These are phyloP conservation scores for Bugulina stolonifera DNA, from an alignment of 2,888 invertebrate genomes.

Conservation along the genomic window DNA sequence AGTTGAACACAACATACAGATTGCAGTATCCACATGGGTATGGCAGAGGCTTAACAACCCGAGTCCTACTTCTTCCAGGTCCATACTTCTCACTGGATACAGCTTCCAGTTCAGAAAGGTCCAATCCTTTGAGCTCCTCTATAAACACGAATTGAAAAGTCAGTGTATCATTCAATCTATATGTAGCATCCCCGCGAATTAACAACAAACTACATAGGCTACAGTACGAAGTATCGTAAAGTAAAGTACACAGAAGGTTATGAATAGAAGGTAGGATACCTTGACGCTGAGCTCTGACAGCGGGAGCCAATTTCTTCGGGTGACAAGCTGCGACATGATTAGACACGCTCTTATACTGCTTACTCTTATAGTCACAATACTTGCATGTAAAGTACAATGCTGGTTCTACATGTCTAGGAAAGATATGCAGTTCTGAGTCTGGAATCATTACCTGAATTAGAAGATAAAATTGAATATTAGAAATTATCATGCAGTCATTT, in stretches of 20 bases:
- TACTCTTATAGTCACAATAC: constrained; percentile 23
- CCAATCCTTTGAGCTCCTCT: constrained; percentile 20
- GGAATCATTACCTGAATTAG: constrained; percentile 17
- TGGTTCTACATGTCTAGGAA: constrained; percentile 19
- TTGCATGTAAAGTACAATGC: constrained; percentile 20
- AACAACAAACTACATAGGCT: no score
- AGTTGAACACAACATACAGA: background rate
- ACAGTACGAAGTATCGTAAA: no score
- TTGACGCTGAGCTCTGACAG: constrained; percentile 18
- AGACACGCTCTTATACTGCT: constrained; percentile 16
- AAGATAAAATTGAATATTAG: no score
- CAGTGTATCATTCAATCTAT: no score
- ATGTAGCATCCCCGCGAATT: no score
- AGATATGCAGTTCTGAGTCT: constrained; percentile 19
- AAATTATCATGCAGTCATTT: no score
- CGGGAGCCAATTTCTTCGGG: constrained; percentile 20
- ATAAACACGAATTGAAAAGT: no score
- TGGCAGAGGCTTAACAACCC: constrained; percentile 16
- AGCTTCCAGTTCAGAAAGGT: constrained; percentile 11
- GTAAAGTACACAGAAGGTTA: no score
- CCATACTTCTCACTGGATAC: background rate
- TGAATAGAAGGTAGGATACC: no score
- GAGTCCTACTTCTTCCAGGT: background rate
- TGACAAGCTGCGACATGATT: constrained; percentile 13
- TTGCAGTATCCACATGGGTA: constrained; percentile 20